Evolutionary conservation across 2,113 vertebrate genomes (phyloP), one percentile per base, ranked within the genome.

Genomic region (Grallaria varia): DNA sequence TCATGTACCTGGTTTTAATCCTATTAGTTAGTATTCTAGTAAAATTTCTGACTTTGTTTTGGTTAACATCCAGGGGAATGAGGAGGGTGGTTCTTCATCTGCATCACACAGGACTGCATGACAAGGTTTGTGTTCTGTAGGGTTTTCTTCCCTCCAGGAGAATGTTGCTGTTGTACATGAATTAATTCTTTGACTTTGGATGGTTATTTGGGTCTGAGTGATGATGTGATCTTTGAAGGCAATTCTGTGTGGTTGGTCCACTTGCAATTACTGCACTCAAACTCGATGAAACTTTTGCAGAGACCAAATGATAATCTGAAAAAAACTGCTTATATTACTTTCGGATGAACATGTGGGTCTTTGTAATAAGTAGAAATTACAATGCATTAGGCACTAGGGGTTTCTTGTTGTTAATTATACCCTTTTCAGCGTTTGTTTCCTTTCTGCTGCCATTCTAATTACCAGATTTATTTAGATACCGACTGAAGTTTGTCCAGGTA

Each of bases 11-110:
- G 82, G 4, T 66, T 91, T 93, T 91, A 94, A 92, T 95, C 72
- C 75, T 88, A 8, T 90, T 92, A 93, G 83, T 84, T 49, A 72
- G 40, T 53, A 60, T 20, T 14, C 24, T 31, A 49, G 35, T 52
- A 40, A 74, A 95, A 90, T 93, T 84, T 76, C 40, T 56, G 75
- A 63, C 76, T 93, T 81, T 89, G 68, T 86, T 96, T 95, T 90
- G 72, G 44, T 67, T 93, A 40, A 19, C 31, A 27, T 88, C 60
- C 60, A 84, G 59, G 35, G 23, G 19, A 81, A 63, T 52, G 56
- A 96, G 62, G 33, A 83, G 40, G 27, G 25, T 59, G 31, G 74
- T 78, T 80, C 93, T 86, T 91, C 52, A 37, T 33, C 55, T 90
- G 3, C 37, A 72, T 30, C 18, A 45, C 3, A 4, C 40, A 56